Percentiles rank a stretch among this genome's conserved stretches.
Evolutionary conservation across 1,140 invertebrate genomes (phyloP).

Genomic region (Lepidurus apus): DNA sequence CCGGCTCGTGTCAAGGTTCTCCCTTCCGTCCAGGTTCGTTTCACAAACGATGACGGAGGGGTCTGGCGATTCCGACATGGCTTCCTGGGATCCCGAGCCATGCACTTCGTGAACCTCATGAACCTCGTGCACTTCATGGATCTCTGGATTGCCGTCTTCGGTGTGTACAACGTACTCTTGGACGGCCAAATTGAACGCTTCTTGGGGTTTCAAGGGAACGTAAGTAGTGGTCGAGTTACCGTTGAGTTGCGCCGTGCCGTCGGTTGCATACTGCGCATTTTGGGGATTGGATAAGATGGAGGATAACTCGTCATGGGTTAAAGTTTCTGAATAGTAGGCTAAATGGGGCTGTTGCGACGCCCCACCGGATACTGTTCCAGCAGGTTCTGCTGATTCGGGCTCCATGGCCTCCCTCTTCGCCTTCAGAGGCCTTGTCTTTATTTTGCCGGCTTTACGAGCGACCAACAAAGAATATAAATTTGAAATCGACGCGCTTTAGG

Average conservation of each 20-base stretch:
- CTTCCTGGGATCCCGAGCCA: neutral
- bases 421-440: neutral
- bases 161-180: conserved; percentile 2
- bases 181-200: neutral
- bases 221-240: conserved; percentile 8
- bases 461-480: neutral
- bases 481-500: neutral
- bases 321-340: neutral
- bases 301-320: neutral
- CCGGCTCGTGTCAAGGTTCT: neutral
- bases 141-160: neutral
- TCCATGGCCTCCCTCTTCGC: neutral
- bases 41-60: neutral
- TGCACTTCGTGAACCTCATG: conserved; percentile 19
- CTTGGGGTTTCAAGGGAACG: neutral
- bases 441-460: neutral
- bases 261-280: neutral
- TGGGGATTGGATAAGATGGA: neutral
- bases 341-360: neutral
- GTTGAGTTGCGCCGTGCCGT: neutral
- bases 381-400: neutral
- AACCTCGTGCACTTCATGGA: neutral
- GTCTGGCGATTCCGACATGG: neutral
- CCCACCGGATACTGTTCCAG: neutral
- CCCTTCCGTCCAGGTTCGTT: neutral